phyloP scores from a whole-genome alignment of 2,113 vertebrate genomes.

The Xiphophorus hellerii region DNA sequence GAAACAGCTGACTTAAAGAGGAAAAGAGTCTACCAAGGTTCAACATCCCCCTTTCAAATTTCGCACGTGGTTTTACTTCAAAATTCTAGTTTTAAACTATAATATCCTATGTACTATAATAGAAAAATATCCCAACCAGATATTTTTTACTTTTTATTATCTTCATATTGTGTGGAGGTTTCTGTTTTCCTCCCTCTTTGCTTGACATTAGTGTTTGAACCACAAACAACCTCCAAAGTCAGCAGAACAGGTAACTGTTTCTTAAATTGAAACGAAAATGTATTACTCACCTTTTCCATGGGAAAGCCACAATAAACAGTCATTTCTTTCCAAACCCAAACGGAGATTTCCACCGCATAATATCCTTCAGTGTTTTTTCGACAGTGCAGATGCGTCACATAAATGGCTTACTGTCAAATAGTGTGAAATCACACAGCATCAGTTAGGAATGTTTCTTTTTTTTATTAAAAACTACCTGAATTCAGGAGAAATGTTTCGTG shows the following conservation, averaged over 20 bases:
- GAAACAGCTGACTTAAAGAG: slow-evolving; percentile 10
- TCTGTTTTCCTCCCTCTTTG: too few species aligned
- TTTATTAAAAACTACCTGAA: too few species aligned
- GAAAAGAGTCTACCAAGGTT: background rate
- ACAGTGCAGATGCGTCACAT: slow-evolving; percentile 18
- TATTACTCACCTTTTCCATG: slow-evolving; percentile 50
- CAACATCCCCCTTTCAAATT: slow-evolving; percentile 15
- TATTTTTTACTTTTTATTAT: background rate
- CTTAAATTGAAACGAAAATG: background rate
- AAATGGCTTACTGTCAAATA: background rate
- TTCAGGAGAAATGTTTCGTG: background rate
- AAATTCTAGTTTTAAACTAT: too few species aligned
- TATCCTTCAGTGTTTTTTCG: slow-evolving; percentile 18
- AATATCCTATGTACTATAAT: too few species aligned
- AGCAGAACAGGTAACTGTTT: background rate
- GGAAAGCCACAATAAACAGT: background rate
- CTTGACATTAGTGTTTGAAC: background rate
- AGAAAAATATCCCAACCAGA: background rate
- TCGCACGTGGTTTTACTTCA: slow-evolving; percentile 31
- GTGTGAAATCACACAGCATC: too few species aligned
- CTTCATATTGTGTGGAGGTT: background rate
- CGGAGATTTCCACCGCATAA: slow-evolving; percentile 17
- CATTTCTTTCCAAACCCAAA: slow-evolving; percentile 20
- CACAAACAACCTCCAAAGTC: background rate
- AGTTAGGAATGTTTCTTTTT: background rate